A percentile compares a stretch with the other conserved stretches of the same genome.
Evolutionary conservation across 92 coral and sea anemone genomes (phyloP).

Genomic region (Bergia sp.): DNA sequence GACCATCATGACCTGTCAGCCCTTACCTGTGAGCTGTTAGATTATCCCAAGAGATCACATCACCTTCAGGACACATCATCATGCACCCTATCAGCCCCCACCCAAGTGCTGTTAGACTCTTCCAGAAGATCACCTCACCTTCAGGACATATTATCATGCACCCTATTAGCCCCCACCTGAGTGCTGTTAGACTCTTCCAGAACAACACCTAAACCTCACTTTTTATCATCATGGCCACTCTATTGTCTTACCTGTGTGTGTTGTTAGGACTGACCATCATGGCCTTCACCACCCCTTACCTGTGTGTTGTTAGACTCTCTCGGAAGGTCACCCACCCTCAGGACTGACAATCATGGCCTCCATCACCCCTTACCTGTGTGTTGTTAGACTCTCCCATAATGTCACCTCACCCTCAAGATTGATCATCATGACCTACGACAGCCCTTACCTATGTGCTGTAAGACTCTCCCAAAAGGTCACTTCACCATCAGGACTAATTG

Average conservation of each 20-base stretch:
- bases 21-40: conserved; percentile 96
- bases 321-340: conserved; percentile 80
- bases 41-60: conserved; percentile 96
- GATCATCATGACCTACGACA: background rate
- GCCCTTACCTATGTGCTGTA: conserved; percentile 92
- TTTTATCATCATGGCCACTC: too few species aligned
- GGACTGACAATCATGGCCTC: too few species aligned
- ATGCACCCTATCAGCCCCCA: conserved; percentile 40
- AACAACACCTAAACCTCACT: too few species aligned
- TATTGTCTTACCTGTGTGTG: too few species aligned
- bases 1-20: background rate
- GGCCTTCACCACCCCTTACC: too few species aligned
- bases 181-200: conserved; percentile 78
- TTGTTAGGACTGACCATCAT: background rate
- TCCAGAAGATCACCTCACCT: too few species aligned
- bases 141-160: too few species aligned
- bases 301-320: too few species aligned
- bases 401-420: background rate
- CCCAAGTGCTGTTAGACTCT: conserved; percentile 99
- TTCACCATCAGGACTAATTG: conserved; percentile 93
- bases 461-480: conserved; percentile 98
- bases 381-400: too few species aligned
- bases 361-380: too few species aligned
- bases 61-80: conserved; percentile 93
- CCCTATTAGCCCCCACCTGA: too few species aligned